Conservation (phyloP, 2,113 vertebrate species). For the Hippocampus mohnikei region DNA sequence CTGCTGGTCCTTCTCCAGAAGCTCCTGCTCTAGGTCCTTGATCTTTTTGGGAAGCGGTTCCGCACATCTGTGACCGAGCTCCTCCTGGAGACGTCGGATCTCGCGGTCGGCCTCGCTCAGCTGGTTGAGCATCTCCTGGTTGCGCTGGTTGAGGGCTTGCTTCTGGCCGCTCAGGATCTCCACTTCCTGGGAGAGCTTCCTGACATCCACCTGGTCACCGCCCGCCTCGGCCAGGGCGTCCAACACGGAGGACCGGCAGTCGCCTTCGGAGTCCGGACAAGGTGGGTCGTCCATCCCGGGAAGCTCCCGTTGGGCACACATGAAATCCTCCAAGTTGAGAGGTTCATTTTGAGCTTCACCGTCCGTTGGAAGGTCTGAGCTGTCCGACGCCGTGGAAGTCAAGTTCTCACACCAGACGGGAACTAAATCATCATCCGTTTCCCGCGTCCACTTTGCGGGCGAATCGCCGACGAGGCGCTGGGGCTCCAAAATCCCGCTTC, state of each 20-base stretch:
- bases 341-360: background rate
- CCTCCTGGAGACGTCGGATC: conserved; percentile 59
- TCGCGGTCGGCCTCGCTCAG: conserved; percentile 68
- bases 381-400: conserved; percentile 17
- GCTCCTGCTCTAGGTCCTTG: conserved; percentile 44
- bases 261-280: conserved; percentile 16
- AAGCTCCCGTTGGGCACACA: background rate
- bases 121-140: conserved; percentile 72
- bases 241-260: background rate
- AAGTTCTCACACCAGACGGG: conserved; percentile 12
- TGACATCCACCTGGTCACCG: conserved; percentile 15
- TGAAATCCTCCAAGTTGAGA: background rate
- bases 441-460: conserved; percentile 40
- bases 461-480: background rate
- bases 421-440: conserved; percentile 25
- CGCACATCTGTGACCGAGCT: conserved; percentile 41
- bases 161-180: conserved; percentile 56
- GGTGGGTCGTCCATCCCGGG: background rate
- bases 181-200: conserved; percentile 48
- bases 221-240: conserved; percentile 6
- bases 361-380: background rate
- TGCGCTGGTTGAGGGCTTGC: conserved; percentile 59
- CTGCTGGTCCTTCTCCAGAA: conserved; percentile 44
- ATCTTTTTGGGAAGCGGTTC: conserved; percentile 21
- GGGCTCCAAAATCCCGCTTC: background rate